A percentile compares a stretch with the other conserved stretches of the same genome.
Evolutionary conservation across 2,888 invertebrate genomes (phyloP).

Genomic region (Elaeidobius kamerunicus): DNA sequence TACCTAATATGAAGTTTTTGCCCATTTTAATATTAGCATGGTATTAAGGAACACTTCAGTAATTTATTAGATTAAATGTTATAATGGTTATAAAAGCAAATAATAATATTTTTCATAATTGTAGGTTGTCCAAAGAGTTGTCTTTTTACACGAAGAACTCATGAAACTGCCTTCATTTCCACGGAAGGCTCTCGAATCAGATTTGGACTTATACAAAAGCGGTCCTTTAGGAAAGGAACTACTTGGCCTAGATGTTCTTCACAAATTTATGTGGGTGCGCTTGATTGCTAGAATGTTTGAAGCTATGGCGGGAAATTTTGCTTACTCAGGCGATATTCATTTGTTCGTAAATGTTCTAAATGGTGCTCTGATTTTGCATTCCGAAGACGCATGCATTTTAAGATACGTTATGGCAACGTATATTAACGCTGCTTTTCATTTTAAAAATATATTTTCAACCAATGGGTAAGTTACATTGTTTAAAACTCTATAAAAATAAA

Average conservation of each 20-base stretch:
- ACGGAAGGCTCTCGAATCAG: slow-evolving; percentile 94
- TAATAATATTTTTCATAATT: neutral
- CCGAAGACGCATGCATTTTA: slow-evolving; percentile 93
- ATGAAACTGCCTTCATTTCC: slow-evolving; percentile 99
- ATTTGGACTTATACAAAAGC: slow-evolving; percentile 87
- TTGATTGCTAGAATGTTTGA: slow-evolving; percentile 95
- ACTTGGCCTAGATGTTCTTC: slow-evolving; percentile 82
- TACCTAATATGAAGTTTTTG: too few relatives aligned
- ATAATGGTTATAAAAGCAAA: too few relatives aligned
- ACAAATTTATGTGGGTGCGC: slow-evolving; percentile 99
- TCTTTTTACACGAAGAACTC: slow-evolving; percentile 96
- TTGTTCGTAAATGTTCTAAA: slow-evolving; percentile 96
- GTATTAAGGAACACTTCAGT: too few relatives aligned
- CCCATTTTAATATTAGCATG: too few relatives aligned
- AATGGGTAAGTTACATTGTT: slow-evolving; percentile 68
- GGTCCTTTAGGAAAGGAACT: slow-evolving; percentile 82
- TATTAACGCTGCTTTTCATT: slow-evolving; percentile 96
- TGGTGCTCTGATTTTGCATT: slow-evolving; percentile 93
- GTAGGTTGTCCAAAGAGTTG: slow-evolving; percentile 92
- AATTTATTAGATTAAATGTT: too few relatives aligned
- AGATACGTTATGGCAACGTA: slow-evolving; percentile 96
- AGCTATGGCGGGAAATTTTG: slow-evolving; percentile 97
- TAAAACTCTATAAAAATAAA: slow-evolving; percentile 5
- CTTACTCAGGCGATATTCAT: slow-evolving; percentile 95
- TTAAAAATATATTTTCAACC: slow-evolving; percentile 97